phyloP scores from a whole-genome alignment of 2,113 vertebrate genomes.

The Sorex araneus region DNA sequence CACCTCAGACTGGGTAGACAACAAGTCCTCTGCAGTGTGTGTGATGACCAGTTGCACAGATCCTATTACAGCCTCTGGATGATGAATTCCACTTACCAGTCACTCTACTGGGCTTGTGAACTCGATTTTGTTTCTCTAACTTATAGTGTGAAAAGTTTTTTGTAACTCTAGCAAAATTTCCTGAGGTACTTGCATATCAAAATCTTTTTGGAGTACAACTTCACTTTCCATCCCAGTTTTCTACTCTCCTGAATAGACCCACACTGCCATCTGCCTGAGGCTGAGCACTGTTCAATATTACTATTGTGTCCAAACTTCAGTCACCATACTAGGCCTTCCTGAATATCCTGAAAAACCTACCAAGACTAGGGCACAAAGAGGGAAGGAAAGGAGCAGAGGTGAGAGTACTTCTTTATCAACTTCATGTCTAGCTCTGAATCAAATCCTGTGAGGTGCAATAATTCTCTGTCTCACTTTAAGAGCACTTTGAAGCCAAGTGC shows the following conservation, averaged over 20 bases:
- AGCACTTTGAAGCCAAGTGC: not conserved
- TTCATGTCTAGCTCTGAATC: not conserved
- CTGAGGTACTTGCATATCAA: not conserved
- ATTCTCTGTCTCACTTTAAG: not conserved
- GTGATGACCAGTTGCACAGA: not conserved
- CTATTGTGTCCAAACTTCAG: not conserved
- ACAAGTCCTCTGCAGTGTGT: fast-evolving
- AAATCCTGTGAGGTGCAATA: not conserved
- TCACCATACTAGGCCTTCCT: not conserved
- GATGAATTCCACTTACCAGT: not conserved
- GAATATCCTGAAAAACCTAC: not conserved
- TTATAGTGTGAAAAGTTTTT: not conserved
- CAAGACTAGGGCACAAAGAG: not conserved
- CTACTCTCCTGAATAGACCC: not conserved
- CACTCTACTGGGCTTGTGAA: not conserved
- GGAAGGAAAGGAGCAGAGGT: too few species aligned
- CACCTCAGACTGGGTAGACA: not conserved
- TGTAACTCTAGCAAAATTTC: not conserved
- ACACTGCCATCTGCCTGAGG: constrained; percentile 23
- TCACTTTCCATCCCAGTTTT: not conserved
- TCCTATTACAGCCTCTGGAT: not conserved
- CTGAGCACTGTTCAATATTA: not conserved
- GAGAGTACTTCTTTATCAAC: not conserved
- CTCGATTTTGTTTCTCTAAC: not conserved
- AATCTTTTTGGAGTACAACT: not conserved